Evolutionary conservation across 2,888 invertebrate species (phyloP), one percentile per base, ranked within the genome.

Genomic region (Stegophylla sp.): DNA sequence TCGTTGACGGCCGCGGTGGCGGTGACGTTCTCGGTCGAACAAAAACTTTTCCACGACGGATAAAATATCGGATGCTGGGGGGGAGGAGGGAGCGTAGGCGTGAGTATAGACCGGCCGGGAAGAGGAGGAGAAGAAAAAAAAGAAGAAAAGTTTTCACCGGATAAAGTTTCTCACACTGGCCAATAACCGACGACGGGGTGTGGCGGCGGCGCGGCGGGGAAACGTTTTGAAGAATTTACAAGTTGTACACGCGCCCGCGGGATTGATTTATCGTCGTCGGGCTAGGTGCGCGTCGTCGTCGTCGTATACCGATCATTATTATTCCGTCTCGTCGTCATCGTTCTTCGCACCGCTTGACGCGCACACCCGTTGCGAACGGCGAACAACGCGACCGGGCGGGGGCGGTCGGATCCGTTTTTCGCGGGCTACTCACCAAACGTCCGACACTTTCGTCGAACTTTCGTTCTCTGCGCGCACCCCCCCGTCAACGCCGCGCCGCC

Each of bases 191-290:
- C 17, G 56, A n/a, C 12, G 45, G 45, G n/a, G n/a, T n/a, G n/a
- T n/a, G n/a, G n/a, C n/a, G n/a, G n/a, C n/a, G n/a, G n/a, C n/a
- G n/a, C n/a, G n/a, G n/a, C n/a, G n/a, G n/a, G n/a, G 26, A 67
- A 76, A 56, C 66, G 76, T 67, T 67, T 56, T 67, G 23, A 76
- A 76, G 76, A 76, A 76, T 76, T 66, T 76, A 76, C 66, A 67
- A 76, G 76, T 76, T 41, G 28, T 56, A 56, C 63, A 41, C 45
- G 41, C 66, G 61, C 66, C 66, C 53, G 26, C 41, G n/a, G 9
- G 76, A 76, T 67, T 76, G 76, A 76, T 76, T 76, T 76, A 76
- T 76, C 45, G 76, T 23, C 23, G 26, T n/a, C n/a, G n/a, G n/a
- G n/a, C 20, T 7, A 34, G 34, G 34, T 7, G 34, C 34, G 56